Base-by-base conservation (phyloP, 2,113 vertebrate species). In the Sebastes schlegelii region DNA sequence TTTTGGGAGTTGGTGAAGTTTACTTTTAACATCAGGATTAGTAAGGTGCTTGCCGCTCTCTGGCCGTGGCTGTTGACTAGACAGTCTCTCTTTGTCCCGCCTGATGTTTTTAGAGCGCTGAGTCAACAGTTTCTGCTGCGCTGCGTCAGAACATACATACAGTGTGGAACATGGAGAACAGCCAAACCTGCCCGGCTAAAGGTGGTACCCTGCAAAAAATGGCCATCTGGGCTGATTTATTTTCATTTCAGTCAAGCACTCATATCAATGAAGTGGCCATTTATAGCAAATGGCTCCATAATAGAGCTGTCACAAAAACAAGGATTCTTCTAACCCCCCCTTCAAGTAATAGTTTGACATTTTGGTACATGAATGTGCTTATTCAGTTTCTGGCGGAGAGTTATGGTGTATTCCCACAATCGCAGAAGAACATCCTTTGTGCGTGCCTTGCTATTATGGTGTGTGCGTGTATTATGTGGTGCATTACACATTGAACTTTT, bases 1-100 rank as follows among this genome's bases (percentile, higher is more conserved):
- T 85, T 91, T 72, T 86, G 87, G 79, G 84, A 86, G 76, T 85
- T 86, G 66, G 60, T 78, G 34, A 49, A 87, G 84, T 90, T 90
- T 84, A 85, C 89, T 89, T 86, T 84, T 82, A 89, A 79, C 86
- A 69, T 88, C 60, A 61, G 84, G 89, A 88, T 93, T 85, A 90
- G 91, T 60, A 73, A 83, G 82, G 89, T 88, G 87, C 84, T 88
- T 23, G 77, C 81, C 72, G 93, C 83, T 90, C 84, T 80, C 86
- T 77, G 83, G 54, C 70, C 26, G 21, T 2, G 77, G 85, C 79
- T 84, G 83, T 85, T 89, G 81, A 88, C 86, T 58, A 79, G 90
- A 94, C 93, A 93, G 91, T 74, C 89, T 63, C 72, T 90, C 90
- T 92, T 91, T 94, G 90, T 93, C 68, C 86, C 34, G 80, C 76